Evolutionary conservation across 2,797 vertebrate species (phyloP).

Genomic region (Avahi laniger): DNA sequence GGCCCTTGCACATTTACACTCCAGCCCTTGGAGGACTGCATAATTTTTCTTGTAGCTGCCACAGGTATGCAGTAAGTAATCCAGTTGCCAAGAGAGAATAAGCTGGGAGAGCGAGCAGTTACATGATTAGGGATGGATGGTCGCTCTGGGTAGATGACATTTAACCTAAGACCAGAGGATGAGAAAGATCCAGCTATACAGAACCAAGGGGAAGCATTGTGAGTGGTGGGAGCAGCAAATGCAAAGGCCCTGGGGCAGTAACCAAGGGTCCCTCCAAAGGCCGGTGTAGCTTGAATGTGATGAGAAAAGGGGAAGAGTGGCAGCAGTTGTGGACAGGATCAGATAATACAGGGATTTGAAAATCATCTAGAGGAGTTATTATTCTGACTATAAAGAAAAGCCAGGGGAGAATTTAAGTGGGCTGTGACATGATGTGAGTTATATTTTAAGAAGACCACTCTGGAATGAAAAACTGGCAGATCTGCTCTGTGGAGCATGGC

Average conservation of each 20-base stretch:
- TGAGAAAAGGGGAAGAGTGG: not conserved
- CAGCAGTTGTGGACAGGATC: not conserved
- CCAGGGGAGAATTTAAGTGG: not conserved
- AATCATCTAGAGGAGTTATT: not conserved
- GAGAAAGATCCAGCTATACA: not conserved
- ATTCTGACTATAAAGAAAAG: not conserved
- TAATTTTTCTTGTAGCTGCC: not conserved
- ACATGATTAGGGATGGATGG: not conserved
- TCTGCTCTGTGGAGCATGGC: not conserved
- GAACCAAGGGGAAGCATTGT: not conserved
- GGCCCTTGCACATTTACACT: not conserved
- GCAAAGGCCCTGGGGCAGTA: not conserved
- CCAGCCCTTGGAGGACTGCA: not conserved
- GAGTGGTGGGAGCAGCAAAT: not conserved
- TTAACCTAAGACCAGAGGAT: not conserved
- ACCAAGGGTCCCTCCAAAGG: not conserved
- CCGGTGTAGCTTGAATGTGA: not conserved
- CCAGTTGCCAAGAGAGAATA: not conserved
- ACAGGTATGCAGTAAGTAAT: not conserved
- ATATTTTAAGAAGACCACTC: not conserved
- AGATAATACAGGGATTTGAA: not conserved
- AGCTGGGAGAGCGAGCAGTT: not conserved
- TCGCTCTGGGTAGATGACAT: not conserved
- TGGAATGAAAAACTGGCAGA: not conserved
- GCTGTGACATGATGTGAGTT: not conserved